Base-by-base conservation (phyloP, 2,888 invertebrate species). In the Philopedon plagiatum region DNA sequence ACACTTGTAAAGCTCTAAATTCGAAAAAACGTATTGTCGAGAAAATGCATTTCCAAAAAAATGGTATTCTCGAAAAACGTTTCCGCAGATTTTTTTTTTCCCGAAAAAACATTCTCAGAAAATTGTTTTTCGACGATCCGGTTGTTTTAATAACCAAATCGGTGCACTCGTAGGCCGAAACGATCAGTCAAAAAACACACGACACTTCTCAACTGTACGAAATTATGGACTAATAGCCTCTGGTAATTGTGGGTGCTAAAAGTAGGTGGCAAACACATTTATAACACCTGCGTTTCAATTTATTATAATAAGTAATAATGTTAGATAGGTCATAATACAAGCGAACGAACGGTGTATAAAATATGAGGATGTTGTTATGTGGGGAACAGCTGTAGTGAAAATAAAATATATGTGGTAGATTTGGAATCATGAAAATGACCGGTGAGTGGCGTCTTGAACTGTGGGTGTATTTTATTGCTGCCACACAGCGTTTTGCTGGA, bases 181-280 rank as follows among this genome's bases (percentile, higher is more conserved):
- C n/a, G 5, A 18, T 8, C 5, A 11, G 41, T 41, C 18, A 18
- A 2, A 41, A 18, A 41, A 18, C 41, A 1, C 18, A 15, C 15
- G 18, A 41, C 5, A 49, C 26, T 13, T 13, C 5, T 49, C 49
- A 23, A 13, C 26, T 49, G 26, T 26, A n/a, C 13, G 26, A 49
- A n/a, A 13, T 49, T n/a, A 26, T 49, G 49, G 49, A 44, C 19
- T 19, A 44, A 44, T 44, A 44, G 19, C 18, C 19, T 1, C 44
- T 19, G 44, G 44, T 44, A 19, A 44, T 44, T 44, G 44, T 26
- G 26, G 49, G 49, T 49, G 49, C 49, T 46, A 49, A 49, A 23
- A 49, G 49, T 23, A 21, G 11, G 23, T n/a, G 26, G 26, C 2
- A 26, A 49, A 49, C 49, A 49, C 23, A 49, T 49, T 49, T n/a